Evolutionary conservation across 2,888 invertebrate genomes (phyloP), one percentile per base, ranked within the genome.

Genomic region (Polyommatus iphigenia): DNA sequence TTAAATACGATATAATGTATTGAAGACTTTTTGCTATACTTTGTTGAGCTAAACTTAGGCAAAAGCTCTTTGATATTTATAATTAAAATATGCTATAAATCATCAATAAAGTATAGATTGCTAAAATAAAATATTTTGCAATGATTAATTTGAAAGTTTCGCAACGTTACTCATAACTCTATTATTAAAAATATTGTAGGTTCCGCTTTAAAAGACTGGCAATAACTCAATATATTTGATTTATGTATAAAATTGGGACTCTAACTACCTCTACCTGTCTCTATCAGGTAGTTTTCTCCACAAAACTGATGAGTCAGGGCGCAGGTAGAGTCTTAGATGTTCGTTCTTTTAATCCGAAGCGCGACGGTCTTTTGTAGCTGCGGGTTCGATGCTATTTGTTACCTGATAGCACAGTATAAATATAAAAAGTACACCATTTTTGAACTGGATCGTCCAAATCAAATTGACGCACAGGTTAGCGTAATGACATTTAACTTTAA

Each of bases 271-370:
- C 29, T 67, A 29, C 29, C 29, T 67, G 67, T 29, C 29, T 29
- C 67, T 32, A 29, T 6, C 67, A 67, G 29, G 29, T 67, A 67
- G 67, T 62, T 62, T 59, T 24, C 62, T 59, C 59, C 8, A 67
- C 24, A 29, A 67, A 29, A 67, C 15, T 85, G 85, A 84, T 82
- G 80, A 80, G 83, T 85, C 85, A 86, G 85, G 88, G 87, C 87
- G 85, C 89, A 90, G 90, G 90, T 91, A 89, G 88, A 84, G 15
- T 71, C 71, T 67, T 71, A 54, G 89, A 91, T 89, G 92, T 94
- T 94, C 93, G 91, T 91, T 94, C 93, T 93, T 93, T 87, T 90
- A 91, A 92, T 92, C 93, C 91, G 94, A 94, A 46, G 10, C 46
- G 46, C 46, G 46, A 46, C 93, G 87, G 87, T 88, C 92, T 92